Evolutionary conservation across 2,113 vertebrate species (phyloP).

Genomic region (Thomomys bottae): DNA sequence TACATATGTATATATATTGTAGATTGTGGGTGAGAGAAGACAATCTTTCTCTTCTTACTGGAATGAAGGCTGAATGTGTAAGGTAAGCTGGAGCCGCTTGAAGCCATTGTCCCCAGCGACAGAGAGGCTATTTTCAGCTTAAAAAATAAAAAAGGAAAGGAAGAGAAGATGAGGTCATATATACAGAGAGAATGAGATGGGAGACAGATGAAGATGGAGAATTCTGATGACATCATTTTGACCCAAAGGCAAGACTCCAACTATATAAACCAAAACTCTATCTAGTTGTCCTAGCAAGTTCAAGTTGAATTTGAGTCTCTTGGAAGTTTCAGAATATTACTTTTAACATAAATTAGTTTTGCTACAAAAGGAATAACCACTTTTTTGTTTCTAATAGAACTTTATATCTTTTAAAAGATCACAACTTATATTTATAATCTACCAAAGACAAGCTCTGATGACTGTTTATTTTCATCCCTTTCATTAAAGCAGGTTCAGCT

Average conservation of each 20-base stretch:
- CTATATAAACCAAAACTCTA: background rate
- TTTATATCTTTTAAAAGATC: conserved; percentile 40
- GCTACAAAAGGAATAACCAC: background rate
- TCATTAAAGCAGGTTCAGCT: background rate
- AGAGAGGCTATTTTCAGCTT: conserved; percentile 57
- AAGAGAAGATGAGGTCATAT: conserved; percentile 53
- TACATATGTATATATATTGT: background rate
- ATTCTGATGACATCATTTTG: background rate
- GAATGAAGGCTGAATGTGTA: background rate
- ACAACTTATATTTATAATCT: background rate
- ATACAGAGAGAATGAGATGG: conserved; percentile 21
- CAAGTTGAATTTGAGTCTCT: background rate
- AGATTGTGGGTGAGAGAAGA: background rate
- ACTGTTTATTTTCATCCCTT: background rate
- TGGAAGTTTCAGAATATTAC: background rate
- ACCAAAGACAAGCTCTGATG: background rate
- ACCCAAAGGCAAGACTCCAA: background rate
- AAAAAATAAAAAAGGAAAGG: background rate
- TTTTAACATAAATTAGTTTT: conserved; percentile 5
- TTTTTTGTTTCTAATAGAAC: conserved; percentile 30
- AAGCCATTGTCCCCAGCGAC: background rate
- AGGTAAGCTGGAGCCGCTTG: background rate
- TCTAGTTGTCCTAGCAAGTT: background rate
- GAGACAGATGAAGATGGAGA: conserved; percentile 6
- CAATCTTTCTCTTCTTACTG: background rate